These are phyloP conservation scores for Apotomis betuletana DNA, from an alignment of 2,888 invertebrate genomes.

Conservation along the genomic window DNA sequence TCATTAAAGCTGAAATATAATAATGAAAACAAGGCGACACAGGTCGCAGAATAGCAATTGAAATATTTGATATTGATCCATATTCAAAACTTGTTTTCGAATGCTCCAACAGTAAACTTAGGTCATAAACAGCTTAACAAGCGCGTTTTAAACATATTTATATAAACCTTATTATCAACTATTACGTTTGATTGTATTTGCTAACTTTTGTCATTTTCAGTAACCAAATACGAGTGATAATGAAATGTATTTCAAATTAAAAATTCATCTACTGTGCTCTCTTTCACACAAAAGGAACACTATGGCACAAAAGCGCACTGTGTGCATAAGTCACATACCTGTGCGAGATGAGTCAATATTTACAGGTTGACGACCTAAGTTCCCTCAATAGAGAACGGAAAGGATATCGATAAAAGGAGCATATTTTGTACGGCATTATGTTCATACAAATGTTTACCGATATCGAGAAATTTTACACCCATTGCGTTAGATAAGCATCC, in stretches of 20 bases:
- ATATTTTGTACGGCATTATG: constrained; percentile 23
- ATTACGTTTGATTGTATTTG: no score
- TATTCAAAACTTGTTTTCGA: no score
- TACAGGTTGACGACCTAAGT: constrained; percentile 71
- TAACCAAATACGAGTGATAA: neutral
- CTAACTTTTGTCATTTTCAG: no score
- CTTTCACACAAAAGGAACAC: constrained; percentile 47
- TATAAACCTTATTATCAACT: no score
- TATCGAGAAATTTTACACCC: constrained; percentile 47
- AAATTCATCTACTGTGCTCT: constrained; percentile 26
- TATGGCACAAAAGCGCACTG: constrained; percentile 54
- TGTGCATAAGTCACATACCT: constrained; percentile 69
- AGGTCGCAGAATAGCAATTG: no score
- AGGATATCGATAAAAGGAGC: constrained; percentile 49
- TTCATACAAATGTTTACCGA: constrained; percentile 20
- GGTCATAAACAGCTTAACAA: no score
- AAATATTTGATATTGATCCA: no score
- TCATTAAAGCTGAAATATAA: no score
- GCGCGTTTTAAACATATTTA: no score
- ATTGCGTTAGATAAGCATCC: constrained; percentile 60
- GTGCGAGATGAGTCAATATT: constrained; percentile 75
- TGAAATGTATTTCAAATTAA: neutral
- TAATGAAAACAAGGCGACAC: no score
- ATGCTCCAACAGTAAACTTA: no score
- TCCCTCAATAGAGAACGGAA: constrained; percentile 47